Evolutionary conservation across 2,888 invertebrate species (phyloP).

Genomic region (Baccha elongata): DNA sequence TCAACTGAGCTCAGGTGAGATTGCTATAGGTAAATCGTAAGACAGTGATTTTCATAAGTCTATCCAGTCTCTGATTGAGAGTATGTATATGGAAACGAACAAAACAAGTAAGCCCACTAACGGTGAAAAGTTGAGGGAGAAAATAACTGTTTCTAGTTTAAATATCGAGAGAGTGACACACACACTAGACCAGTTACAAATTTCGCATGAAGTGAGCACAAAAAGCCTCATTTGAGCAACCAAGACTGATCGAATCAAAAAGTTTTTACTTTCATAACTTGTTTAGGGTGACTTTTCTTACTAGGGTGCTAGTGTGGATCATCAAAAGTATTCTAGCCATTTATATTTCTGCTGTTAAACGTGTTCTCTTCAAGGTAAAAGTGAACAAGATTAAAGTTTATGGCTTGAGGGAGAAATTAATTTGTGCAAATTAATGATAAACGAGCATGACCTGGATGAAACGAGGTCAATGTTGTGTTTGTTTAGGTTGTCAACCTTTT

Average conservation of each 20-base stretch:
- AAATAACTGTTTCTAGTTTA: constrained; percentile 15
- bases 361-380: constrained; percentile 18
- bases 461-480: constrained; percentile 1
- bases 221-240: constrained; percentile 17
- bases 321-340: constrained; percentile 17
- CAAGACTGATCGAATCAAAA: not conserved
- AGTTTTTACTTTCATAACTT: constrained; percentile 26
- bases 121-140: constrained; percentile 22
- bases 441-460: not conserved
- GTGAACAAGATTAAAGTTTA: constrained; percentile 27
- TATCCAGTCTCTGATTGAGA: not conserved
- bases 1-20: constrained; percentile 63
- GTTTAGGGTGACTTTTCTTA: constrained; percentile 19
- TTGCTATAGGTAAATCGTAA: constrained; percentile 32
- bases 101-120: not conserved
- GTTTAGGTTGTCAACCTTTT: not conserved
- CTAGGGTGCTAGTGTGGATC: not conserved
- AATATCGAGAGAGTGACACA: constrained; percentile 24
- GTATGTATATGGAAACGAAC: not conserved
- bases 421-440: constrained; percentile 21
- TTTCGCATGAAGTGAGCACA: not conserved
- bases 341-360: constrained; percentile 4
- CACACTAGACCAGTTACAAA: constrained; percentile 10
- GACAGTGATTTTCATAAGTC: constrained; percentile 24
- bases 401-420: constrained; percentile 9